Percentiles rank a stretch among this genome's conserved stretches.
These are phyloP conservation scores for Rhyacophila evoluta DNA, from an alignment of 2,888 invertebrate species.

Conservation along the genomic window DNA sequence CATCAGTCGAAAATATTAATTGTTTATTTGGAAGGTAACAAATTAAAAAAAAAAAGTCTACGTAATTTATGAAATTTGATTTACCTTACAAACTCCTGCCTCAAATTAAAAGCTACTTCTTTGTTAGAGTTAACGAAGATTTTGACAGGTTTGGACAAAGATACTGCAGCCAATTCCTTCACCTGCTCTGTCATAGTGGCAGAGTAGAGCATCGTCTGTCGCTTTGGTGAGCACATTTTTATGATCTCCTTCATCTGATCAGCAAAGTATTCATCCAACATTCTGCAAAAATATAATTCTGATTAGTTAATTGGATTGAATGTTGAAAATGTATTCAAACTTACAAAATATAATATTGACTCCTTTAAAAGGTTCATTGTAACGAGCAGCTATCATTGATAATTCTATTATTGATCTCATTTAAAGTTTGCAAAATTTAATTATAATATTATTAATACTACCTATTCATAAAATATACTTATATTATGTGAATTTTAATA, in stretches of 20 bases:
- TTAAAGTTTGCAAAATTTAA: no score
- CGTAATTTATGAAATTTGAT: conserved; percentile 35
- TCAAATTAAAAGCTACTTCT: conserved; percentile 93
- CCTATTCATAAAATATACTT: no score
- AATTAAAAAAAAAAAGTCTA: background rate
- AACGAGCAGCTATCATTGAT: no score
- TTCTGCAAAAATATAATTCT: conserved; percentile 67
- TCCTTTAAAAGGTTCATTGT: no score
- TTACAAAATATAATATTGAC: no score
- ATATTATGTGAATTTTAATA: no score
- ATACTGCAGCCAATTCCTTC: conserved; percentile 93
- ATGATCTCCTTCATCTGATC: conserved; percentile 99
- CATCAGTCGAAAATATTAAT: no score
- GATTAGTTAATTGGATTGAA: no score
- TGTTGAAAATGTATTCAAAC: no score
- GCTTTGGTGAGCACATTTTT: conserved; percentile 86
- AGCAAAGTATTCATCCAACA: conserved; percentile 98
- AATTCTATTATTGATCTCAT: no score
- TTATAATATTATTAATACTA: no score
- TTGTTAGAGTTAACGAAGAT: conserved; percentile 97
- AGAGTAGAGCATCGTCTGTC: conserved; percentile 98
- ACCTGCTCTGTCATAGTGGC: conserved; percentile 99
- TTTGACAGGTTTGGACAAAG: conserved; percentile 91
- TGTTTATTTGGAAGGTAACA: no score
- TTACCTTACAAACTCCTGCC: conserved; percentile 94